Base-by-base conservation (phyloP, 1,140 invertebrate genomes). In the Pygmarrhopalites habei region DNA sequence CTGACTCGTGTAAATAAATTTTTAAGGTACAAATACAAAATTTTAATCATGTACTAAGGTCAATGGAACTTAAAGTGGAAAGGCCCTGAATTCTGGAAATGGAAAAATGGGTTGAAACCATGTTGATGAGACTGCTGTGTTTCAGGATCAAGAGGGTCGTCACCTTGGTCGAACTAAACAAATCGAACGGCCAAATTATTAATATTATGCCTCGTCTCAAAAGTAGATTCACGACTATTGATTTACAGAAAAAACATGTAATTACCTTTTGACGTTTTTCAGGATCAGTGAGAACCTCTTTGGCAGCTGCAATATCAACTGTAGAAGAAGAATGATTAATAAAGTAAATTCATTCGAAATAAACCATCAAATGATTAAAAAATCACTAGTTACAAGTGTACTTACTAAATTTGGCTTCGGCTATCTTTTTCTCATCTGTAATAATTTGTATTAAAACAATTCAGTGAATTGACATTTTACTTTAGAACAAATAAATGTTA, bases 51-150 rank as follows among this genome's bases (percentile, higher is more conserved):
- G 25, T 17, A 52, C 25, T 19, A 26, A 30, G 32, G 30, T 68
- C 49, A 98, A 76, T 97, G 90, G 80, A 98, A 98, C 79, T 94
- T 94, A 77, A 98, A 99, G 72, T 94, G 89, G 82, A 95, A 96
- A 73, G 87, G 88, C 71, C 73, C 85, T 82, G 65, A 85, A 74
- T 86, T 72, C 89, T 88, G 82, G 93, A 95, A 86, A 72, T 92
- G 87, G 75, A 92, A 93, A 71, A 87, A 88, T 65, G 90, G 88
- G 79, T 88, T 88, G 71, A 88, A 89, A 43, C 85, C 85, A 58
- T 84, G 79, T 58, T 82, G 82, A 49, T 73, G 71, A 49, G 81
- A 79, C 43, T 52, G 41, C 12, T 68, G 66, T 4, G 84, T 82
- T 77, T 99, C 95, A 0, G 95, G 95, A 80, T 99, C 96, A 46